Conservation (phyloP, 1,140 invertebrate genomes). For the Ridgeia piscesae region DNA sequence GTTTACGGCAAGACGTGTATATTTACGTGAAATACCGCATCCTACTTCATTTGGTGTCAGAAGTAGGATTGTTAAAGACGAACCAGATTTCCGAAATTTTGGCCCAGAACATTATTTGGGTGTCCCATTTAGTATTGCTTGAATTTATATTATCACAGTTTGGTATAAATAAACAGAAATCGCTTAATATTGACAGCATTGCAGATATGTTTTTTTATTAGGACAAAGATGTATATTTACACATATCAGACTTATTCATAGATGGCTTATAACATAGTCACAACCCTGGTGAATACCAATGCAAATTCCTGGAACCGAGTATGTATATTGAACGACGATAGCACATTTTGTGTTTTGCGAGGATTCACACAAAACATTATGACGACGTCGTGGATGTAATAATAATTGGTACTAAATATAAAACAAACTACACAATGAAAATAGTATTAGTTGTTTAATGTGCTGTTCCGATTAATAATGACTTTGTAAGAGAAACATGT, state of each 20-base stretch:
- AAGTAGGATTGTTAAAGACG: no score
- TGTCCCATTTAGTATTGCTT: not conserved
- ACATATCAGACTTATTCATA: not conserved
- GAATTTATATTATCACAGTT: not conserved
- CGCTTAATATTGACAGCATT: not conserved
- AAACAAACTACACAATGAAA: not conserved
- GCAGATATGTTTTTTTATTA: not conserved
- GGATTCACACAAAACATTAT: not conserved
- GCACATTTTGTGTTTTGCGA: not conserved
- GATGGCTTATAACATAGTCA: not conserved
- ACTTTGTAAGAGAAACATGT: not conserved
- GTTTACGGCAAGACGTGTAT: no score
- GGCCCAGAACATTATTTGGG: not conserved
- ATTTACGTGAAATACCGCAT: no score
- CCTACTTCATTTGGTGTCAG: no score
- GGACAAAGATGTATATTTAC: not conserved
- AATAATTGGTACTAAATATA: not conserved
- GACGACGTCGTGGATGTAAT: not conserved
- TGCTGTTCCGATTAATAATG: not conserved
- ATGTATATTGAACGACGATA: not conserved
- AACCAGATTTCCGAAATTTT: not conserved
- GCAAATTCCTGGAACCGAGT: no score
- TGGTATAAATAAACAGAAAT: not conserved
- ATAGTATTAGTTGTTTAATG: not conserved
- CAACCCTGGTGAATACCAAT: not conserved